Evolutionary conservation across 2,888 invertebrate genomes (phyloP).

Genomic region (Therioaphis trifolii): DNA sequence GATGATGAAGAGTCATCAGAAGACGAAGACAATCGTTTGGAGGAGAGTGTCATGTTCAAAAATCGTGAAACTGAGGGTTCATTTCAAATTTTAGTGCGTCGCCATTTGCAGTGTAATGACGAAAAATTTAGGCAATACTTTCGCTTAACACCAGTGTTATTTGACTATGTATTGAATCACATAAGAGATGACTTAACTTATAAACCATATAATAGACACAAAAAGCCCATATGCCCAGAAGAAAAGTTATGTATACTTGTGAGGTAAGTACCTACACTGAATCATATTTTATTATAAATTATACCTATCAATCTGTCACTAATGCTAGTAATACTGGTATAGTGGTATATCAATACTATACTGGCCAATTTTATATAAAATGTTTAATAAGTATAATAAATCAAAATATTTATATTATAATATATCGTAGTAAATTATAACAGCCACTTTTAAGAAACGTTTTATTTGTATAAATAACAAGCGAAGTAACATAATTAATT

Average conservation of each 20-base stretch:
- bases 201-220: slow-evolving; percentile 45
- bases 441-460: slow-evolving; percentile 42
- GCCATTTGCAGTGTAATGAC: slow-evolving; percentile 43
- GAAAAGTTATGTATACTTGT: slow-evolving; percentile 55
- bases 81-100: slow-evolving; percentile 51
- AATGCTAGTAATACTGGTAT: no score
- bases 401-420: slow-evolving; percentile 46
- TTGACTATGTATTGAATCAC: slow-evolving; percentile 54
- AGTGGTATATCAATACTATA: no score
- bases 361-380: slow-evolving; percentile 40
- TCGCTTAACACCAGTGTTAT: slow-evolving; percentile 55
- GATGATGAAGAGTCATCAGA: no score
- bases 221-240: slow-evolving; percentile 46
- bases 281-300: no score
- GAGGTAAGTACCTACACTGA: slow-evolving; percentile 19
- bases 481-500: slow-evolving; percentile 29
- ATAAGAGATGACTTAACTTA: slow-evolving; percentile 43
- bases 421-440: slow-evolving; percentile 47
- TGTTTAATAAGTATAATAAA: slow-evolving; percentile 50
- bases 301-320: no score
- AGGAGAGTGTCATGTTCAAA: no score
- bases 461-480: slow-evolving; percentile 39
- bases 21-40: no score
- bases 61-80: no score
- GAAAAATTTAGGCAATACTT: slow-evolving; percentile 55